phyloP scores from a whole-genome alignment of 2,113 vertebrate species.

The Oryzias melastigma region DNA sequence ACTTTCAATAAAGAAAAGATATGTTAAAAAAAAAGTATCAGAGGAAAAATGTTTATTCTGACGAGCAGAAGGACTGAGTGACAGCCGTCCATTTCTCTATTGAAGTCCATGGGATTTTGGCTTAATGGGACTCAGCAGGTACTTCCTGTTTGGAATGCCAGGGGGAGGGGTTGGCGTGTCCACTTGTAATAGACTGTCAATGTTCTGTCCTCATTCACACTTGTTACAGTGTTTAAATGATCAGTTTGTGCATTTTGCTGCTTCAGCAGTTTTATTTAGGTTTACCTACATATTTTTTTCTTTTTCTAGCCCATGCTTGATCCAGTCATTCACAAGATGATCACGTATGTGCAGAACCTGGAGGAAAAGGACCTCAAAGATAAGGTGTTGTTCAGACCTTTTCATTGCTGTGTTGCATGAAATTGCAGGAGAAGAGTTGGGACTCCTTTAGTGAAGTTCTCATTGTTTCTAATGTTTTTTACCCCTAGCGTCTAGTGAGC shows the following conservation, averaged over 20 bases:
- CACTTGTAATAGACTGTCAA: neutral
- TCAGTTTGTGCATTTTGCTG: slow-evolving; percentile 8
- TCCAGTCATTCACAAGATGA: slow-evolving; percentile 97
- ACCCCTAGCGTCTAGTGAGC: slow-evolving; percentile 87
- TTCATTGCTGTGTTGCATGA: neutral
- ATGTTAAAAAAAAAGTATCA: no score
- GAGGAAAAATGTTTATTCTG: no score
- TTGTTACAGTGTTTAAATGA: slow-evolving; percentile 1
- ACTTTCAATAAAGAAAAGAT: no score
- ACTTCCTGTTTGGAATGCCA: no score
- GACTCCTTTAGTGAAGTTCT: neutral
- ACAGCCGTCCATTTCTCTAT: no score
- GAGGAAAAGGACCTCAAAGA: slow-evolving; percentile 99
- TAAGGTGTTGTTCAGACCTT: slow-evolving; percentile 80
- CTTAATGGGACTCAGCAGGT: no score
- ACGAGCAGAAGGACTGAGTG: no score
- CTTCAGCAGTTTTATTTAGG: slow-evolving; percentile 1
- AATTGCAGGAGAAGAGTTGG: neutral
- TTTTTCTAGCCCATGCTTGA: slow-evolving; percentile 93
- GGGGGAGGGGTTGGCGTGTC: no score
- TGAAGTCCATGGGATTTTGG: no score
- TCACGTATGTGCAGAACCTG: slow-evolving; percentile 95
- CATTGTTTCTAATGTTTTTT: neutral
- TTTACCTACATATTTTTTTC: slow-evolving; percentile 18
- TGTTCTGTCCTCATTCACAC: neutral